Conservation (phyloP, 2,888 invertebrate genomes). For the Cheilosia variabilis region DNA sequence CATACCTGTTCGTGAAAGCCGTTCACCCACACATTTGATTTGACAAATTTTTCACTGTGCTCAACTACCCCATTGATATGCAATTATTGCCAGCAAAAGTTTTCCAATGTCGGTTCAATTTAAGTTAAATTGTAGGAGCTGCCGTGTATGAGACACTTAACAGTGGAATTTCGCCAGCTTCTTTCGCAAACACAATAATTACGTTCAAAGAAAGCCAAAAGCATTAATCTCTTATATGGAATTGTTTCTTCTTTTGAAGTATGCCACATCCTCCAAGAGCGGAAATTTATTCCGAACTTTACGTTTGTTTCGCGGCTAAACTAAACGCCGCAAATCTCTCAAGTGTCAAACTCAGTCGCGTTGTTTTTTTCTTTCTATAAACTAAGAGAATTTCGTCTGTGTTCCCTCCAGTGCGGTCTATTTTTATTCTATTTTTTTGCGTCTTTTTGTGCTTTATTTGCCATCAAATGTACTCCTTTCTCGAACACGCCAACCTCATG, state of each 20-base stretch:
- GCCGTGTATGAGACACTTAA: too few species aligned
- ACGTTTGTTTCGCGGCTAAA: constrained; percentile 2
- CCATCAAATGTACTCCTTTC: constrained; percentile 47
- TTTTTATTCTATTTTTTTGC: not conserved
- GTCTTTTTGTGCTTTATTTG: constrained; percentile 26
- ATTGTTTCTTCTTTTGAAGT: not conserved
- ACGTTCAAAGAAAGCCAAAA: too few species aligned
- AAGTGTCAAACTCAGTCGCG: constrained; percentile 66
- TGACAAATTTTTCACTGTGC: too few species aligned
- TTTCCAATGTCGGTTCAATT: too few species aligned
- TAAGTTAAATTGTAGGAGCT: too few species aligned
- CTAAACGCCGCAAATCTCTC: constrained; percentile 46
- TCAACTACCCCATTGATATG: too few species aligned
- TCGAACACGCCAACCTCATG: constrained; percentile 38
- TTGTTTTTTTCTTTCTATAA: not conserved
- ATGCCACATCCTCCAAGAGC: not conserved
- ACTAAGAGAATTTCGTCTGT: not conserved
- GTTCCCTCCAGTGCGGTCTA: constrained; percentile 26
- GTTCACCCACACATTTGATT: too few species aligned
- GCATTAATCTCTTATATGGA: not conserved
- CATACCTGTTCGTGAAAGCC: too few species aligned
- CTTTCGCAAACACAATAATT: too few species aligned
- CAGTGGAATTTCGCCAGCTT: too few species aligned
- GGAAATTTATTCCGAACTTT: not conserved
- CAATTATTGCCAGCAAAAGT: too few species aligned